Base-by-base conservation (phyloP, 1,140 invertebrate genomes). In the Bombyx mandarina region DNA sequence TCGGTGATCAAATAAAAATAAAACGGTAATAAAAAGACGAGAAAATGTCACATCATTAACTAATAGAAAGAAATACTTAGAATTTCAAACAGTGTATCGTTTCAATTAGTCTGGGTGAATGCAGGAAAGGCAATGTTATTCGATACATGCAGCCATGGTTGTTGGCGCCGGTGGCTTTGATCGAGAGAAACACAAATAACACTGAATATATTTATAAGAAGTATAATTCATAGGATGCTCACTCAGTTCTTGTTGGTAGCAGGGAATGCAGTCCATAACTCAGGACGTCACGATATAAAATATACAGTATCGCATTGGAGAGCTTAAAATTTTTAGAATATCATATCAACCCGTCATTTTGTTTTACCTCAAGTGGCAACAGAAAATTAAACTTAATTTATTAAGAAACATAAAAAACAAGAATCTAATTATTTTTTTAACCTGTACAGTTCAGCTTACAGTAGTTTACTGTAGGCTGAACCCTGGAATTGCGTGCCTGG, bases 31-130 rank as follows among this genome's bases (percentile, higher is more conserved):
- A 60, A 45, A 52, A 22, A 35, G 7, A 22, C 43, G 58, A 57
- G 47, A 51, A 58, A 54, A 53, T 62, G 45, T 12, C 45, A 47
- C 45, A 54, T 48, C 9, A 60, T 57, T 54, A 62, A 63, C 64
- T 65, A 66, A 66, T 68, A 63, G 65, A 63, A 69, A 69, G 58
- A 66, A 73, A 70, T 73, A 65, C 57, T 56, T 58, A 58, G 47
- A 53, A 58, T 64, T 57, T 12, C 47, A 59, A 60, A 63, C 65
- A 61, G 57, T 46, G 56, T 62, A 65, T 71, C 63, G 56, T 61
- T 71, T 67, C 65, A 74, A 69, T 71, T 74, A 67, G 61, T 66
- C 61, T 50, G 64, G 56, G 1, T 50, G 53, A 66, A 69, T 64
- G 45, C 47, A 58, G 56, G 60, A 62, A 61, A 64, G 65, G 63